These are phyloP conservation scores for Alfaro cultratus DNA, from an alignment of 2,797 vertebrate species.

Conservation along the genomic window DNA sequence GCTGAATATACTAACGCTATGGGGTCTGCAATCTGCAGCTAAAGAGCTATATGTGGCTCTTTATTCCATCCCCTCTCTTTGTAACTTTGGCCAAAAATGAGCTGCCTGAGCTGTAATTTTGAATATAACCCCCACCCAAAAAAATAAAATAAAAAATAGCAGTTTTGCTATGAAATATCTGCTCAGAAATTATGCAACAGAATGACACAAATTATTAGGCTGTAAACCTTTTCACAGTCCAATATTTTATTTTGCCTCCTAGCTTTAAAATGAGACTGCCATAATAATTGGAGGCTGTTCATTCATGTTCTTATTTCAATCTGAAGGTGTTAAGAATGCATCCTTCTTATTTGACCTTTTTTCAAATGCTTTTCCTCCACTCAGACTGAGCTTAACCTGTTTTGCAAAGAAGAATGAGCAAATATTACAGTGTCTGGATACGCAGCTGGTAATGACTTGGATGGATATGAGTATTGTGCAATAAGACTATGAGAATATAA, in stretches of 20 bases:
- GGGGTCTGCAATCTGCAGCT: neutral
- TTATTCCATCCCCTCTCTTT: neutral
- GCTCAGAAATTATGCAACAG: neutral
- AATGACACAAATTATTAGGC: neutral
- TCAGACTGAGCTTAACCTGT: neutral
- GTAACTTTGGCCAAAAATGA: neutral
- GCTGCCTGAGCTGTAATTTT: neutral
- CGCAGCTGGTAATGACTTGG: neutral
- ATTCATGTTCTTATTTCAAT: neutral
- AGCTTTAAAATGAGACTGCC: neutral
- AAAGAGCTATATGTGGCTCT: neutral
- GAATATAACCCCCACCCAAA: neutral
- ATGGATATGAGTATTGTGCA: neutral
- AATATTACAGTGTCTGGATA: neutral
- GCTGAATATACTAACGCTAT: neutral
- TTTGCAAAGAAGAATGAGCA: slow-evolving; percentile 3
- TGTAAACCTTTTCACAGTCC: neutral
- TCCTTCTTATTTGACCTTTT: neutral
- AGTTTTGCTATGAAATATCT: neutral
- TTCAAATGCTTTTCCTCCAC: neutral
- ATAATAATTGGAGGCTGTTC: neutral
- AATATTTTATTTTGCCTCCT: neutral
- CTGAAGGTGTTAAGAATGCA: neutral
- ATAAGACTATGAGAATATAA: neutral
- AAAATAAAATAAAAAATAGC: too few relatives aligned